phyloP scores from a whole-genome alignment of 1,140 invertebrate species.

The Lamellibrachia luymesi region DNA sequence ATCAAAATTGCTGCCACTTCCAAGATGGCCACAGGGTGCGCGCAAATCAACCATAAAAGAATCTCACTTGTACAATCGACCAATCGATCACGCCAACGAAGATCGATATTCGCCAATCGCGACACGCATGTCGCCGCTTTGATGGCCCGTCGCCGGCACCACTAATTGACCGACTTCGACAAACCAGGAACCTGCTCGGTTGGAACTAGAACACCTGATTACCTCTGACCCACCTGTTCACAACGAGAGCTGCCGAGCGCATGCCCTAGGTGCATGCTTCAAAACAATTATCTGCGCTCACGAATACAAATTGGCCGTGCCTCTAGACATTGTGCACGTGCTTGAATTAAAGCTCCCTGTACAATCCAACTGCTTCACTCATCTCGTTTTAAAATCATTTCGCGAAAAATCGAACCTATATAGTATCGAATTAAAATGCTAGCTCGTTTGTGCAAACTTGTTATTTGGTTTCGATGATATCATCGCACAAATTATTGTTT shows the following conservation, averaged over 20 bases:
- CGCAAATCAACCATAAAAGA: neutral
- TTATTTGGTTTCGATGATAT: too few species aligned
- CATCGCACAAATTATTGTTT: too few species aligned
- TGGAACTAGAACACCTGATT: neutral
- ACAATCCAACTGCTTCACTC: too few species aligned
- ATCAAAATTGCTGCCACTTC: neutral
- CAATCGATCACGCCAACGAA: neutral
- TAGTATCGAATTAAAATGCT: too few species aligned
- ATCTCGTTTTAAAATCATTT: too few species aligned
- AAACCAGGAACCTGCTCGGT: neutral
- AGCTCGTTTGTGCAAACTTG: too few species aligned
- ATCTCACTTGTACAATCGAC: neutral
- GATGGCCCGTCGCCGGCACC: neutral
- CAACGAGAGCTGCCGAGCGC: neutral
- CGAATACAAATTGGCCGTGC: neutral
- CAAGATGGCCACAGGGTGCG: neutral
- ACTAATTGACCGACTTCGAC: conserved; percentile 4
- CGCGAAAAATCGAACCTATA: too few species aligned
- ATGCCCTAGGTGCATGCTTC: neutral
- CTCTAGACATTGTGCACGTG: neutral
- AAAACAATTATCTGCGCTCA: neutral
- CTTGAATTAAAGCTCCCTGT: neutral
- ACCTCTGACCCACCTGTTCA: neutral
- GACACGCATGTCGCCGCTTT: neutral
- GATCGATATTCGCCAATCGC: neutral